Conservation (phyloP, 2,113 vertebrate genomes). For the Hippocampus abdominalis region DNA sequence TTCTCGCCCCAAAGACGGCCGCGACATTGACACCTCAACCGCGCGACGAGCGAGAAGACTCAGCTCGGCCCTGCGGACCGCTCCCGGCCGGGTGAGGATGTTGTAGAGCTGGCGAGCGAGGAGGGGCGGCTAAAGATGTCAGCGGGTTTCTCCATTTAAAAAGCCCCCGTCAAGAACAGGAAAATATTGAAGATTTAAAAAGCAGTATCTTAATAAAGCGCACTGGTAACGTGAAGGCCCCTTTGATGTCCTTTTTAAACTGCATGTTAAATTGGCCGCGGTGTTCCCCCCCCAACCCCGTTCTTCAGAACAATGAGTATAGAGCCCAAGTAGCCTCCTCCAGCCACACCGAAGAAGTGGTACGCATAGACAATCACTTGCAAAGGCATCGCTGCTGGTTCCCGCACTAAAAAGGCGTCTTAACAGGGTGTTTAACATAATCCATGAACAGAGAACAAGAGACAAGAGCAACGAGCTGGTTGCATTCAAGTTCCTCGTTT, state of each 20-base stretch:
- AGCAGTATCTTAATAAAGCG: not conserved
- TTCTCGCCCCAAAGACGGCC: conserved; percentile 8
- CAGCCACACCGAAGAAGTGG: not conserved
- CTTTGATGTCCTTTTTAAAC: not conserved
- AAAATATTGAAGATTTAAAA: not conserved
- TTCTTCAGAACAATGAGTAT: not conserved
- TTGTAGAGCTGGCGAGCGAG: not conserved
- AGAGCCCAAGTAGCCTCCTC: not conserved
- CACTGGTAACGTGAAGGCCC: not conserved
- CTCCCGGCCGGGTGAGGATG: not conserved
- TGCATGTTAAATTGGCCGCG: not conserved
- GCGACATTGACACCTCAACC: conserved; percentile 19
- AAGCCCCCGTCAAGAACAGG: not conserved
- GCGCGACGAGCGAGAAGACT: not conserved
- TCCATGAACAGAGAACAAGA: not conserved
- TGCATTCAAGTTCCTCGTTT: not conserved
- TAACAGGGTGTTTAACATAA: not conserved
- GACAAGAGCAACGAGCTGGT: not conserved
- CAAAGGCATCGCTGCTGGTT: not conserved
- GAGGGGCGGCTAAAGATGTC: conserved; percentile 52
- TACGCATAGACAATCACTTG: not conserved
- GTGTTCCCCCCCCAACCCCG: not conserved
- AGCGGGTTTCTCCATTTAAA: conserved; percentile 51
- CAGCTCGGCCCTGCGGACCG: not conserved
- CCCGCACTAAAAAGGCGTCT: not conserved